Percentiles rank a stretch among this genome's conserved stretches.
phyloP scores from a whole-genome alignment of 53 echinoderm and acorn worm genomes.

The Zoroaster sp. region DNA sequence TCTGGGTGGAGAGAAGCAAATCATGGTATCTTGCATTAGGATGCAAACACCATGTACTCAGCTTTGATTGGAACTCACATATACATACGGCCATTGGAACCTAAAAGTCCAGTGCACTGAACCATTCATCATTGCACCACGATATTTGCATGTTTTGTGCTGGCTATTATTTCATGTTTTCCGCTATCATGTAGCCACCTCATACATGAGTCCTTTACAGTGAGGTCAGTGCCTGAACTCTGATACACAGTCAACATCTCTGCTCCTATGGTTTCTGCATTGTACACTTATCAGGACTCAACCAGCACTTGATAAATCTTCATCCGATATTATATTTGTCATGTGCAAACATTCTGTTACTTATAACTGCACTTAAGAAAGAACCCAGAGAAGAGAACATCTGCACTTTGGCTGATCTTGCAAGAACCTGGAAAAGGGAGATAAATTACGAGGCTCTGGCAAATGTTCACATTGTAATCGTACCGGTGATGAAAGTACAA shows the following conservation, averaged over 20 bases:
- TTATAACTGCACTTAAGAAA: conserved; percentile 8
- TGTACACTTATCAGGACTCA: conserved; percentile 24
- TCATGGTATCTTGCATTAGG: too few relatives aligned
- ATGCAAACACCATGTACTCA: too few relatives aligned
- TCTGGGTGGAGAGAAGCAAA: too few relatives aligned
- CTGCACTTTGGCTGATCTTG: conserved; percentile 16
- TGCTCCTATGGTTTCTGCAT: conserved; percentile 23
- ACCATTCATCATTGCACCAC: too few relatives aligned
- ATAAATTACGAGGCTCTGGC: conserved; percentile 21
- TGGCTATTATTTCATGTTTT: conserved; percentile 2
- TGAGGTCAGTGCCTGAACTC: conserved; percentile 48
- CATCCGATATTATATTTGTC: conserved; percentile 46
- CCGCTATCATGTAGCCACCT: background rate
- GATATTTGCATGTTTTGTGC: background rate
- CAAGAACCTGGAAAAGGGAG: background rate
- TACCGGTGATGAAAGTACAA: background rate
- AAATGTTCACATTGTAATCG: conserved; percentile 31
- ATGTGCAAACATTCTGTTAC: conserved; percentile 39
- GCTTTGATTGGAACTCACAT: too few relatives aligned
- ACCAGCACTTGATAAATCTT: conserved; percentile 41
- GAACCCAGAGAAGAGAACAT: background rate
- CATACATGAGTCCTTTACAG: background rate
- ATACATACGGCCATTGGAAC: too few relatives aligned
- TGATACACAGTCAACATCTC: conserved; percentile 46
- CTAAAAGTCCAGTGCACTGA: too few relatives aligned